These are phyloP conservation scores for Gila orcuttii DNA, from an alignment of 2,113 vertebrate genomes.

Conservation along the genomic window DNA sequence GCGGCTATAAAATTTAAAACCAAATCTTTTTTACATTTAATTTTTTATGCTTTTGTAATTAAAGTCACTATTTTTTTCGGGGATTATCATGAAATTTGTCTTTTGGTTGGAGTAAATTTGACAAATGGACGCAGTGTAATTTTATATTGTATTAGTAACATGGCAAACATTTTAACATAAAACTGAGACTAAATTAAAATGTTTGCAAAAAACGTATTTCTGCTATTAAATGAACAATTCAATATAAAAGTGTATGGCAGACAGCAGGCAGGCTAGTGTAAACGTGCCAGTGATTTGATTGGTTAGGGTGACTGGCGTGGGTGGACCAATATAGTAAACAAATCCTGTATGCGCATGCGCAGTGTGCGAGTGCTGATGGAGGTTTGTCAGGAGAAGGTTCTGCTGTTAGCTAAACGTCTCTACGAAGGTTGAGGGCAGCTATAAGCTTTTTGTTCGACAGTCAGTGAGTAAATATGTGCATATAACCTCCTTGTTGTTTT, in stretches of 20 bases:
- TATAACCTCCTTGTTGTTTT: no score
- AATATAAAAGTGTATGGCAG: neutral
- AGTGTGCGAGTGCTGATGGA: slow-evolving; percentile 7
- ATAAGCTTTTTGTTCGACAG: neutral
- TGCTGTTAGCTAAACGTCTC: slow-evolving; percentile 21
- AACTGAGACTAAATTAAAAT: neutral
- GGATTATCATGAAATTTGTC: neutral
- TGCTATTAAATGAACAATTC: neutral
- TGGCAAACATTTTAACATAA: neutral
- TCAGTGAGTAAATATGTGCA: slow-evolving; percentile 20
- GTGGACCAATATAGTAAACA: slow-evolving; percentile 46
- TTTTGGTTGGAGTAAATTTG: no score
- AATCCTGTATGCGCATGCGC: slow-evolving; percentile 49
- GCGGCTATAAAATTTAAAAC: no score
- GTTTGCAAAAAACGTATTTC: neutral
- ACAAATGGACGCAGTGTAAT: neutral
- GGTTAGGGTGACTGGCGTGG: slow-evolving; percentile 38
- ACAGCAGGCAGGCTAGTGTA: neutral
- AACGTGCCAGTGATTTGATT: slow-evolving; percentile 47
- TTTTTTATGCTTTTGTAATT: neutral
- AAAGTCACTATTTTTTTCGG: neutral
- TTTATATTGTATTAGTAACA: neutral
- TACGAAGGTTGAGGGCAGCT: neutral
- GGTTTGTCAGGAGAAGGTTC: slow-evolving; percentile 14
- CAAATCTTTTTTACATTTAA: no score